Evolutionary conservation across 2,797 vertebrate genomes (phyloP).

Genomic region (Muscicapa comitata): DNA sequence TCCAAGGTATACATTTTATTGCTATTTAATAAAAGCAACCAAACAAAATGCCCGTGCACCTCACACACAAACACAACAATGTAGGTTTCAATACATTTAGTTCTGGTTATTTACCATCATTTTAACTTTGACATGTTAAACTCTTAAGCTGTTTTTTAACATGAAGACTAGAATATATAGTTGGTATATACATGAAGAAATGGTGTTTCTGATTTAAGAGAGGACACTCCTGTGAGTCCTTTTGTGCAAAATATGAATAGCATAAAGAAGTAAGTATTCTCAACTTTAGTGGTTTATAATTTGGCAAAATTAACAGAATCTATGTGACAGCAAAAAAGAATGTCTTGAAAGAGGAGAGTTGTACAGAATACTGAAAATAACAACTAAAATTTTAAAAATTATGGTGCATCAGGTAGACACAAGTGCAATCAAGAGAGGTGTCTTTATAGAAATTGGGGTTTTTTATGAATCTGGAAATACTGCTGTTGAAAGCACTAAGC

Average conservation of each 20-base stretch:
- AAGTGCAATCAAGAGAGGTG: neutral
- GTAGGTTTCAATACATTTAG: neutral
- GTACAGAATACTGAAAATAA: neutral
- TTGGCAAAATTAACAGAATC: neutral
- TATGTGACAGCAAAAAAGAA: neutral
- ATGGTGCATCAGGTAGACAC: neutral
- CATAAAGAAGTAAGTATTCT: neutral
- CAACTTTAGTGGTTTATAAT: neutral
- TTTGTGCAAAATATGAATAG: neutral
- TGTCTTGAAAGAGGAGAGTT: neutral
- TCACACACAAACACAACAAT: neutral
- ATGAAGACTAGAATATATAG: neutral
- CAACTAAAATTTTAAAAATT: neutral
- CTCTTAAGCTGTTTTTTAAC: neutral
- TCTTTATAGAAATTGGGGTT: neutral
- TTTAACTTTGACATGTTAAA: neutral
- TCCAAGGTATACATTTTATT: neutral
- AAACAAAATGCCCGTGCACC: neutral
- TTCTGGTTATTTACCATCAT: neutral
- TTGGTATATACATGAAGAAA: neutral
- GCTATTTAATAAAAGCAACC: neutral
- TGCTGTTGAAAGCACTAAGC: neutral
- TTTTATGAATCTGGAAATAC: neutral
- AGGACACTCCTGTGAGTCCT: neutral
- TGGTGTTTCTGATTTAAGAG: neutral